Conservation (phyloP, 2,888 invertebrate species). For the Auanema freiburgensis region DNA sequence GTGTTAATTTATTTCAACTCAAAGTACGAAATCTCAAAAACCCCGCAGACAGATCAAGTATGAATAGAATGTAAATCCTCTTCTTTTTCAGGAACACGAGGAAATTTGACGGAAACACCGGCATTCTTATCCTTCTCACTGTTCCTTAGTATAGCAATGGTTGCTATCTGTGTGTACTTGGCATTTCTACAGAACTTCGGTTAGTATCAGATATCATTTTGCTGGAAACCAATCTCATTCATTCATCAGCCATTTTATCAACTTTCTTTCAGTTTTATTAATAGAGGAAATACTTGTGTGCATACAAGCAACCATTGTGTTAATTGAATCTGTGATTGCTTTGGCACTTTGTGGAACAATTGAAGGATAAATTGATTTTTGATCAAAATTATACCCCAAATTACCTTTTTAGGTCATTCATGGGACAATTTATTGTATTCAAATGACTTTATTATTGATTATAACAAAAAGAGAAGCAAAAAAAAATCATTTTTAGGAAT, state of each 20-base stretch:
- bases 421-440: too few species aligned
- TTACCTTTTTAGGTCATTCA: too few species aligned
- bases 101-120: constrained; percentile 37
- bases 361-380: constrained; percentile 10
- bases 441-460: too few species aligned
- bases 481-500: too few species aligned
- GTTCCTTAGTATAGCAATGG: constrained; percentile 23
- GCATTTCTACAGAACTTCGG: constrained; percentile 39
- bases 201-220: too few species aligned
- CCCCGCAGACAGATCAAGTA: too few species aligned
- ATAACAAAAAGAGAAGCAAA: too few species aligned
- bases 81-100: constrained; percentile 26
- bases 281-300: constrained; percentile 32
- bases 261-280: constrained; percentile 28
- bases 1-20: too few species aligned
- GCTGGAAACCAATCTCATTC: neutral
- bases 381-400: too few species aligned
- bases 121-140: constrained; percentile 30
- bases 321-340: constrained; percentile 27
- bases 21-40: too few species aligned
- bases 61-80: neutral
- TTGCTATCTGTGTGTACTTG: constrained; percentile 29
- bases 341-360: constrained; percentile 13
- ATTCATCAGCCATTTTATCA: neutral
- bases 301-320: constrained; percentile 23